A percentile compares a stretch with the other conserved stretches of the same genome.
These are phyloP conservation scores for Anguilla megastoma DNA, from an alignment of 2,797 vertebrate species.

Conservation along the genomic window DNA sequence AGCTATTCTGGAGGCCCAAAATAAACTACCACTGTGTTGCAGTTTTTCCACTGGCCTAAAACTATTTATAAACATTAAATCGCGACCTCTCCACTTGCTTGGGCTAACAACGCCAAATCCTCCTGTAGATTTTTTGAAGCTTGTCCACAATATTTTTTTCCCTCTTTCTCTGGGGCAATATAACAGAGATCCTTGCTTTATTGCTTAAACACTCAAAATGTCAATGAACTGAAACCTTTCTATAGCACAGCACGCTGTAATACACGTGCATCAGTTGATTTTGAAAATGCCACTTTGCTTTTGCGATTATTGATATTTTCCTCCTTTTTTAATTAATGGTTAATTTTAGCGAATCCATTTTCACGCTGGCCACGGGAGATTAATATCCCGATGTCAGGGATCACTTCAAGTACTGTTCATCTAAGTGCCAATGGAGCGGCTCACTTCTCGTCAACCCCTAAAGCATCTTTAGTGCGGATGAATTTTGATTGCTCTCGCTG, in stretches of 20 bases:
- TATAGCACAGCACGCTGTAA: not conserved
- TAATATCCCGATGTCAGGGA: constrained; percentile 31
- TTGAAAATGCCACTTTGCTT: not conserved
- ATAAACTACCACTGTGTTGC: constrained; percentile 65
- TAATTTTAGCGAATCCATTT: constrained; percentile 24
- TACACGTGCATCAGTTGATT: not conserved
- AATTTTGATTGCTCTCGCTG: constrained; percentile 24
- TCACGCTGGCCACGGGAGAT: constrained; percentile 18
- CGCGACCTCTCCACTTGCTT: not conserved
- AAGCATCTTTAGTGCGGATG: constrained; percentile 24
- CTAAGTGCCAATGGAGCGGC: constrained; percentile 28
- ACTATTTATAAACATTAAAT: not conserved
- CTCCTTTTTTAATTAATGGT: constrained; percentile 22
- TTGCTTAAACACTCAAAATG: not conserved
- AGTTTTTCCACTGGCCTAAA: constrained; percentile 47
- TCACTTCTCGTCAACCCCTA: constrained; percentile 34
- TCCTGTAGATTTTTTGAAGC: not conserved
- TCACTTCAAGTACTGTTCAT: constrained; percentile 27
- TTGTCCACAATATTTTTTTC: not conserved
- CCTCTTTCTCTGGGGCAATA: not conserved
- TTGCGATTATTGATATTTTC: not conserved
- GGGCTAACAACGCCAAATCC: not conserved
- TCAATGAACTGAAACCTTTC: not conserved
- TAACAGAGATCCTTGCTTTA: not conserved
- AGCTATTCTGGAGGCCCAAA: constrained; percentile 58